These are phyloP conservation scores for Notiomystis cincta DNA, from an alignment of 2,113 vertebrate species.

Conservation along the genomic window DNA sequence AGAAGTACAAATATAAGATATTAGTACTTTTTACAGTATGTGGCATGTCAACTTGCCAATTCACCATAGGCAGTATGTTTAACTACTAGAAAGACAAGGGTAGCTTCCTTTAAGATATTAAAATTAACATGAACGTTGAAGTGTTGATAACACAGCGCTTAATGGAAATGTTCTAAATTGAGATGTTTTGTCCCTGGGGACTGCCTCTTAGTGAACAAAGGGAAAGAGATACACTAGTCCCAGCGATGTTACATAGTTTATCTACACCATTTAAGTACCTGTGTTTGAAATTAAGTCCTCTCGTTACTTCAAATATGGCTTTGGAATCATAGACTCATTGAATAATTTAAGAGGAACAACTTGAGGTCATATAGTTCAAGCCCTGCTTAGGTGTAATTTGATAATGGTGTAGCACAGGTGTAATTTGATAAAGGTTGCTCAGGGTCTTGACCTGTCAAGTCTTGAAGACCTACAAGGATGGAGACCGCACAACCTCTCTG, in stretches of 20 bases:
- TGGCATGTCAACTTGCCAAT: not conserved
- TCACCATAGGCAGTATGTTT: not conserved
- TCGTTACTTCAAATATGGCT: not conserved
- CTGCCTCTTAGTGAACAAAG: not conserved
- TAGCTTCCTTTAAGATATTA: not conserved
- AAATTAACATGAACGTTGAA: not conserved
- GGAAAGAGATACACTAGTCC: not conserved
- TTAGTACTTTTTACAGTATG: not conserved
- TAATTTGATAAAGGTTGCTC: not conserved
- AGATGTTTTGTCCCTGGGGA: not conserved
- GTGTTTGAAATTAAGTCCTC: not conserved
- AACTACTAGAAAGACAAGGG: not conserved
- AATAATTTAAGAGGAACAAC: not conserved
- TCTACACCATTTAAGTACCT: not conserved
- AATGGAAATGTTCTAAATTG: not conserved
- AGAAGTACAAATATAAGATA: not conserved
- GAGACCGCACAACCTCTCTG: not conserved
- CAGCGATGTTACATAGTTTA: not conserved
- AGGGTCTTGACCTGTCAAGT: not conserved
- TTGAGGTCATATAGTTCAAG: not conserved
- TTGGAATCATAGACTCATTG: not conserved
- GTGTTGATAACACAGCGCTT: not conserved
- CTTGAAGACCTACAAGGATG: not conserved
- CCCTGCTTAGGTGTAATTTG: not conserved
- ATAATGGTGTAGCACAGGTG: not conserved